Percentiles rank a stretch among this genome's conserved stretches.
These are phyloP conservation scores for Brachypterus glaber DNA, from an alignment of 2,888 invertebrate genomes.

Conservation along the genomic window DNA sequence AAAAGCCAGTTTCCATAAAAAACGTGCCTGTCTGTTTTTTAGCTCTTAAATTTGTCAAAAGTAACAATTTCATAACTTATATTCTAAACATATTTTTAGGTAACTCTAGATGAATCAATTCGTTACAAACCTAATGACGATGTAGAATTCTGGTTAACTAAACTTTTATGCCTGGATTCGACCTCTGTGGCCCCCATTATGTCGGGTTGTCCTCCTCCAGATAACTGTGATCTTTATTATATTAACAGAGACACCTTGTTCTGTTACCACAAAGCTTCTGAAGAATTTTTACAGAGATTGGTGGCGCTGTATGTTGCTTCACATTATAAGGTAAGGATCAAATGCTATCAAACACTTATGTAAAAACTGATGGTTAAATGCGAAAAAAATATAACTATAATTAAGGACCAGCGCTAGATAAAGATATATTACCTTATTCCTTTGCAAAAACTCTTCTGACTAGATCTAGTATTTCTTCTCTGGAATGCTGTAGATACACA, in stretches of 20 bases:
- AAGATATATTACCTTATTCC: too few relatives aligned
- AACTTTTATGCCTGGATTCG: conserved; percentile 84
- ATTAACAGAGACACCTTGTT: conserved; percentile 90
- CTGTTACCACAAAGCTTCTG: conserved; percentile 90
- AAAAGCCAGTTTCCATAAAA: too few relatives aligned
- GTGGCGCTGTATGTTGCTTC: conserved; percentile 94
- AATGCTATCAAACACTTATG: too few relatives aligned
- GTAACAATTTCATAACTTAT: too few relatives aligned
- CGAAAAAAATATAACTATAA: too few relatives aligned
- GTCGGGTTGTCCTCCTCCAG: conserved; percentile 82
- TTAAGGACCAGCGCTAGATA: too few relatives aligned
- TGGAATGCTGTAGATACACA: too few relatives aligned
- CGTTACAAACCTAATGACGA: conserved; percentile 80
- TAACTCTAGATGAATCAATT: conserved; percentile 88
- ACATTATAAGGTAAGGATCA: conserved; percentile 95
- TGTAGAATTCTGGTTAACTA: conserved; percentile 85
- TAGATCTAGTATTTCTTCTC: too few relatives aligned
- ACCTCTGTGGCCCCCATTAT: conserved; percentile 55
- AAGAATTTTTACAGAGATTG: conserved; percentile 82
- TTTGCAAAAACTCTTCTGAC: too few relatives aligned
- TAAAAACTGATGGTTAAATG: too few relatives aligned
- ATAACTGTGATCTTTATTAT: conserved; percentile 79
- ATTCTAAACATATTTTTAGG: conserved; percentile 46
- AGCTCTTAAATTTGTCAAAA: too few relatives aligned
- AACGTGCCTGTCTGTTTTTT: too few relatives aligned